phyloP scores from a whole-genome alignment of 2,113 vertebrate genomes.

The Australoheros scitulus region DNA sequence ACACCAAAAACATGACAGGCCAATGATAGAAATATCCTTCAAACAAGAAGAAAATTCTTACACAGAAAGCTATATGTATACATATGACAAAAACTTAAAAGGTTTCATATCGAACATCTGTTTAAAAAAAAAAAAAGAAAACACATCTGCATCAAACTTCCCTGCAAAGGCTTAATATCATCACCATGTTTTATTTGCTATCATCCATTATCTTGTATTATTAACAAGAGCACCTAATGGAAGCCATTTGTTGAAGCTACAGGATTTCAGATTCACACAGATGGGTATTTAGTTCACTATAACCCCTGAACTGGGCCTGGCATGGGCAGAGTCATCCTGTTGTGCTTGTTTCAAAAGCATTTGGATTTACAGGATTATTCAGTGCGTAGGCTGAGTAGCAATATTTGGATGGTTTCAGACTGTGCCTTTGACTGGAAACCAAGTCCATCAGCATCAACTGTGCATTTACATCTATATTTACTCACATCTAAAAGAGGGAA shows the following conservation, averaged over 20 bases:
- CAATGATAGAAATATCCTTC: not conserved
- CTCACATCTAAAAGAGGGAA: not conserved
- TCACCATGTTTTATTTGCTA: constrained; percentile 10
- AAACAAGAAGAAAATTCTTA: not conserved
- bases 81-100: not conserved
- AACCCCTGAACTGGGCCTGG: constrained; percentile 71
- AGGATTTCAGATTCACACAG: constrained; percentile 74
- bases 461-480: not conserved
- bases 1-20: not conserved
- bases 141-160: not conserved
- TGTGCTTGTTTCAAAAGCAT: constrained; percentile 72
- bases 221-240: constrained; percentile 57
- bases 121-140: not conserved
- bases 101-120: not conserved
- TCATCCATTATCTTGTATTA: constrained; percentile 47
- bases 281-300: constrained; percentile 76
- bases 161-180: not conserved
- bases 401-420: constrained; percentile 68
- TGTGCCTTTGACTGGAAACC: constrained; percentile 59
- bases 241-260: constrained; percentile 59
- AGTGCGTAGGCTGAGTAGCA: constrained; percentile 57
- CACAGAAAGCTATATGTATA: not conserved
- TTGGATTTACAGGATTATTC: constrained; percentile 79
- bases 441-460: constrained; percentile 24
- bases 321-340: constrained; percentile 60